Evolutionary conservation across 2,797 vertebrate species (phyloP), one percentile per base, ranked within the genome.

Genomic region (Euphonia xanthogaster): DNA sequence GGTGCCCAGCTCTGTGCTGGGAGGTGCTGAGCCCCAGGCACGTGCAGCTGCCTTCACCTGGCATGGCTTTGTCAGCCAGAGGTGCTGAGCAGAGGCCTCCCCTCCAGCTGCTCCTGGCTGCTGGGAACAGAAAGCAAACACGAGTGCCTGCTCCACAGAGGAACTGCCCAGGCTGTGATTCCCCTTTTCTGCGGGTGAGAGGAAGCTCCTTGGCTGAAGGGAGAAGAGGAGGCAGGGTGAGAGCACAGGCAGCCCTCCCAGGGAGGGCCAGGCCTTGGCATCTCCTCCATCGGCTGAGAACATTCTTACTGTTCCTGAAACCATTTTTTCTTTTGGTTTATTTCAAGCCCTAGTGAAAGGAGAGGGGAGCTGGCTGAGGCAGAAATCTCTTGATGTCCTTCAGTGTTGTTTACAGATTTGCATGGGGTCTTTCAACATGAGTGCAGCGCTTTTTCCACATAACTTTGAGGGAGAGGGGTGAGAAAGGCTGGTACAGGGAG

Each of bases 321-420:
- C 57, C 57, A 12, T 83, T 55, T 90, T 83, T 81, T 50, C 45
- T 90, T 83, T 86, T 40, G 47, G 75, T 95, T 96, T 76, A 24
- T 92, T 94, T 89, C 78, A 85, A 96, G 86, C 80, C 86, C 78
- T 53, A 70, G n/a, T 14, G 65, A 77, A 60, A 91, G 90, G 90
- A 92, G 72, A 84, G 60, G 57, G 62, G 88, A 93, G 86, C 62
- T 62, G 70, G 71, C 44, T 65, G 86, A 94, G 86, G 77, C 92
- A 85, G 68, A 63, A 81, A 75, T 72, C 86, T 91, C 93, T 83
- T 93, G 44, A 90, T 95, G 75, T 95, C 86, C 67, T 94, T 95
- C 90, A 95, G 74, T 95, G 94, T 97, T 97, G 97, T 97, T 97
- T 97, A 97, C 96, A 97, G 88, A 75, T 87, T 86, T 48, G 30